Evolutionary conservation across 1,140 invertebrate species (phyloP).

Genomic region (Trichomalopsis sarcophagae): DNA sequence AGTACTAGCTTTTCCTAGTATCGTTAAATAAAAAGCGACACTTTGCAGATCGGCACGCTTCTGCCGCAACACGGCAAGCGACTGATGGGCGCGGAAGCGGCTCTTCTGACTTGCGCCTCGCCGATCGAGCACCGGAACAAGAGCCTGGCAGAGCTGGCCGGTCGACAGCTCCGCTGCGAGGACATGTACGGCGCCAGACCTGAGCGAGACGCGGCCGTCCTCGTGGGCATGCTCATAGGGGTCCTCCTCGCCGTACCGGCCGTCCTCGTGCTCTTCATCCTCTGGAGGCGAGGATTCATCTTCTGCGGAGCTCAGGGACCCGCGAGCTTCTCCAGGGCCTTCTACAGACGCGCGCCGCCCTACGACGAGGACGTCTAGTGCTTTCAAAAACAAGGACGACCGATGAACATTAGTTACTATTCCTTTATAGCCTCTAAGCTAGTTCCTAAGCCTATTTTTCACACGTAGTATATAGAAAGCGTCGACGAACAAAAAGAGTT

Average conservation of each 20-base stretch:
- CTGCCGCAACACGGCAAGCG: constrained; percentile 76
- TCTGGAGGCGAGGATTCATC: constrained; percentile 79
- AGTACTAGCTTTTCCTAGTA: too few relatives aligned
- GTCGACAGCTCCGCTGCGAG: constrained; percentile 76
- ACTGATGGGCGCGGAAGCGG: constrained; percentile 58
- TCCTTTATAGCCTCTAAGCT: too few relatives aligned
- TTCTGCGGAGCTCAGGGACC: constrained; percentile 75
- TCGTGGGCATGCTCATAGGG: constrained; percentile 81
- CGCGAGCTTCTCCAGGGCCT: constrained; percentile 79
- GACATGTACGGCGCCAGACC: constrained; percentile 78
- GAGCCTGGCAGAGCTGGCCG: constrained; percentile 59
- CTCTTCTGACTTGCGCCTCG: constrained; percentile 58
- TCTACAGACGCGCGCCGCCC: constrained; percentile 80
- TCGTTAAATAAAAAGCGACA: too few relatives aligned
- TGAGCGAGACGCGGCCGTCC: constrained; percentile 79
- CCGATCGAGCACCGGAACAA: constrained; percentile 63
- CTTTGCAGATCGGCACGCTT: constrained; percentile 70
- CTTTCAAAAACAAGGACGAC: too few relatives aligned
- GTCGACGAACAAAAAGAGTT: background rate
- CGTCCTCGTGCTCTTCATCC: constrained; percentile 77
- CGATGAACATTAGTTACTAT: too few relatives aligned
- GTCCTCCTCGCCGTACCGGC: constrained; percentile 81
- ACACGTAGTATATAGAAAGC: too few relatives aligned
- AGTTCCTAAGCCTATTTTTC: too few relatives aligned
- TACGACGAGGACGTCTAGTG: constrained; percentile 70